Evolutionary conservation across 2,888 invertebrate species (phyloP).

Genomic region (Drosophila demipolita): DNA sequence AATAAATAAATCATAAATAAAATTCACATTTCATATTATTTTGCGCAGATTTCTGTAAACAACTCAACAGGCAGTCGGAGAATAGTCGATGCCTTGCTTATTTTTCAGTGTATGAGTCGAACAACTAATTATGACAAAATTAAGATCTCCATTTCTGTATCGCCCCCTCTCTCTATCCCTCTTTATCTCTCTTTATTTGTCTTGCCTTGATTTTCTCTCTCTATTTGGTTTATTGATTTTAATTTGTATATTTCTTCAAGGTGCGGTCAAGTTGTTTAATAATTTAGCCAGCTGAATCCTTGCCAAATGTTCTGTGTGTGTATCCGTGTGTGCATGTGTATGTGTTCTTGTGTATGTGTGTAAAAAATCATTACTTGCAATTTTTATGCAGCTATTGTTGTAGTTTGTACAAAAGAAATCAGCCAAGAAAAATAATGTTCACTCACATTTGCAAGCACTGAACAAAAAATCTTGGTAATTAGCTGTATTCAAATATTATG

Average conservation of each 20-base stretch:
- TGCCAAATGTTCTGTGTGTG: conserved; percentile 30
- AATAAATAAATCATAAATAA: background rate
- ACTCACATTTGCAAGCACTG: conserved; percentile 36
- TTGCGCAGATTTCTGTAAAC: background rate
- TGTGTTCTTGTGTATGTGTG: conserved; percentile 6
- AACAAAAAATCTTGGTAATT: background rate
- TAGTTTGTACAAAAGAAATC: conserved; percentile 72
- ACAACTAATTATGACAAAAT: conserved; percentile 8
- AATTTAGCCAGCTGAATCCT: conserved; percentile 54
- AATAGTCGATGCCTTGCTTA: background rate
- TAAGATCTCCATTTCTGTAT: too few species aligned
- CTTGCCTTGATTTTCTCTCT: background rate
- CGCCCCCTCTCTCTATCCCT: background rate
- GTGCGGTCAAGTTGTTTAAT: conserved; percentile 57
- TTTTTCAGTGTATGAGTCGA: background rate
- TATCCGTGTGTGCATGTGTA: conserved; percentile 2
- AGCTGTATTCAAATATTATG: background rate
- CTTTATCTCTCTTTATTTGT: too few species aligned
- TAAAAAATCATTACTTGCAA: conserved; percentile 42
- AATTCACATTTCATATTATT: background rate
- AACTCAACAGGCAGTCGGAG: background rate
- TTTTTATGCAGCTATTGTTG: conserved; percentile 64
- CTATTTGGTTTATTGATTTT: conserved; percentile 30
- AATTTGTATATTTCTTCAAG: conserved; percentile 34
- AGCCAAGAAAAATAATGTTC: conserved; percentile 32